Evolutionary conservation across 2,797 vertebrate species (phyloP).

Genomic region (Xenops minutus): DNA sequence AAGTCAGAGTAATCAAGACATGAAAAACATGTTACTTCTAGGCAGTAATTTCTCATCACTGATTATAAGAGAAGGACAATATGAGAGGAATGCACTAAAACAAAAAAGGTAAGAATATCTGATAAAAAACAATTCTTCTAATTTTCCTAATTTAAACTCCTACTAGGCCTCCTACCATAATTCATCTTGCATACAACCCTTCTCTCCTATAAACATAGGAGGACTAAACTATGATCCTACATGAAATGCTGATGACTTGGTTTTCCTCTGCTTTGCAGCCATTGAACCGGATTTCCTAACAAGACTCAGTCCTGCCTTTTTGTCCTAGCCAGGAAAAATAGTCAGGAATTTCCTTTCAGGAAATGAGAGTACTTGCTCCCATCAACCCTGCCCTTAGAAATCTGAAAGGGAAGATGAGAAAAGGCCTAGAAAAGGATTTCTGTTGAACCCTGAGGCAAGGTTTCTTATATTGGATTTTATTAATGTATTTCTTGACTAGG

Average conservation of each 20-base stretch:
- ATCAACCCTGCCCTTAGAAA: not conserved
- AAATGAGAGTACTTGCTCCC: not conserved
- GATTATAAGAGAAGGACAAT: not conserved
- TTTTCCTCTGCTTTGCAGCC: not conserved
- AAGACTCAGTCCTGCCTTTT: not conserved
- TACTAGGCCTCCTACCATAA: not conserved
- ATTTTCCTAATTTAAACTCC: not conserved
- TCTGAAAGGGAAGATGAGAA: not conserved
- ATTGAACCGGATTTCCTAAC: not conserved
- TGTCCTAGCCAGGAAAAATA: not conserved
- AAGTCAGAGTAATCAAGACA: not conserved
- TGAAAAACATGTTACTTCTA: not conserved
- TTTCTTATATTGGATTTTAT: not conserved
- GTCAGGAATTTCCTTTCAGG: constrained; percentile 44
- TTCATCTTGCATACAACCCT: not conserved
- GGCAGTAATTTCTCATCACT: not conserved
- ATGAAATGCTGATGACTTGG: not conserved
- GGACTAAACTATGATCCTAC: not conserved
- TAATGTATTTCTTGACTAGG: not conserved
- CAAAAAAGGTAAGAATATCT: not conserved
- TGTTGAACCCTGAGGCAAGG: not conserved
- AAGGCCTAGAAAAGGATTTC: not conserved
- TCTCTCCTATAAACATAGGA: not conserved
- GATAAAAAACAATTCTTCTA: not conserved
- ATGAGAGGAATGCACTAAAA: not conserved